Evolutionary conservation across 1,140 invertebrate species (phyloP).

Genomic region (Drosophila tani): DNA sequence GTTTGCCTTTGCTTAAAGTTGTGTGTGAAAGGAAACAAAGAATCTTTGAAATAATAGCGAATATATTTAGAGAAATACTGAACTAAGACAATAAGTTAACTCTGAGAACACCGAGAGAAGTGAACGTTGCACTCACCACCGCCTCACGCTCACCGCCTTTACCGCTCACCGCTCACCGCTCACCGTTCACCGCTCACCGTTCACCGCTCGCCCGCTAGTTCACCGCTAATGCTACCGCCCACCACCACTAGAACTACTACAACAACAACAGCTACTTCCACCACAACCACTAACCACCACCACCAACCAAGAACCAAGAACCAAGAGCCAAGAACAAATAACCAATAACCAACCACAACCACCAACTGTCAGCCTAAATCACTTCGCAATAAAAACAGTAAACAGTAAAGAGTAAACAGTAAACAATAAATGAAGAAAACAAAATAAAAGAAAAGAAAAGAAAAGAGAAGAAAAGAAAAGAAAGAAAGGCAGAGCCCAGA

Average conservation of each 20-base stretch:
- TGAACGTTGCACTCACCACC: slow-evolving; percentile 52
- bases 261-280: slow-evolving; percentile 25
- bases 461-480: slow-evolving; percentile 21
- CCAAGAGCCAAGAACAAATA: slow-evolving; percentile 31
- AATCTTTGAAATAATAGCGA: not conserved
- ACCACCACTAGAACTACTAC: slow-evolving; percentile 39
- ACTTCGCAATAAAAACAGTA: slow-evolving; percentile 28
- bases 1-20: slow-evolving; percentile 25
- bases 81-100: slow-evolving; percentile 23
- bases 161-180: slow-evolving; percentile 20
- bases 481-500: slow-evolving; percentile 38
- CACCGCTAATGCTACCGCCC: slow-evolving; percentile 61
- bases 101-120: slow-evolving; percentile 13
- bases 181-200: slow-evolving; percentile 17
- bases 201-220: slow-evolving; percentile 44
- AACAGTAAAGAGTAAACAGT: slow-evolving; percentile 10
- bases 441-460: slow-evolving; percentile 12
- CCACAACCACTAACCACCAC: slow-evolving; percentile 36
- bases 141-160: slow-evolving; percentile 16
- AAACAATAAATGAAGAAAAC: slow-evolving; percentile 20
- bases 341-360: slow-evolving; percentile 36
- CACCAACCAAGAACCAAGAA: slow-evolving; percentile 27
- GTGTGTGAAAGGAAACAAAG: slow-evolving; percentile 19
- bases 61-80: not conserved
- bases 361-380: slow-evolving; percentile 41